Evolutionary conservation across 2,888 invertebrate species (phyloP).

Genomic region (Thereva nobilitata): DNA sequence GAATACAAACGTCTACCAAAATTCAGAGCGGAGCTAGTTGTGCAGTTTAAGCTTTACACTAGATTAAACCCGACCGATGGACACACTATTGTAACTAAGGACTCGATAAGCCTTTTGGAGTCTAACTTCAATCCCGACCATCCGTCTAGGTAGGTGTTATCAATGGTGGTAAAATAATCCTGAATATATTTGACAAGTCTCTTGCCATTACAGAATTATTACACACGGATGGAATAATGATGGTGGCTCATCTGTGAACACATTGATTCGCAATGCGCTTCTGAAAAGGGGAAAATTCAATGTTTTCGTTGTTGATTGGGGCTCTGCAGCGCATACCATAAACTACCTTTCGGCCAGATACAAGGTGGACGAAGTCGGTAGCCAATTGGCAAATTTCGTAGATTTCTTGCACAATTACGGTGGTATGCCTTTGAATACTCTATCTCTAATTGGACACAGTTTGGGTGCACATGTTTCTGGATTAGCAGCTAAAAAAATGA

Average conservation of each 20-base stretch:
- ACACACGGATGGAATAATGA: slow-evolving; percentile 66
- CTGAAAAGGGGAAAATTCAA: slow-evolving; percentile 63
- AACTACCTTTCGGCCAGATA: slow-evolving; percentile 64
- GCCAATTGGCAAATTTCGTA: slow-evolving; percentile 48
- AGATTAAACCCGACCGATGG: not conserved
- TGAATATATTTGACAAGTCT: no score
- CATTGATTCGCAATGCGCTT: slow-evolving; percentile 56
- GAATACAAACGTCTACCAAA: not conserved
- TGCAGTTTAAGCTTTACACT: slow-evolving; percentile 2
- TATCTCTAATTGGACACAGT: slow-evolving; percentile 64
- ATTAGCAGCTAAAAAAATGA: slow-evolving; percentile 62
- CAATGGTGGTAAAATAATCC: not conserved
- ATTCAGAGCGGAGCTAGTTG: not conserved
- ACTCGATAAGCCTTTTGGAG: not conserved
- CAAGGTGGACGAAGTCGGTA: slow-evolving; percentile 47
- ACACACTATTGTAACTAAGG: not conserved
- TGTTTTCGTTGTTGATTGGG: slow-evolving; percentile 67
- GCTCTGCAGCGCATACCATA: slow-evolving; percentile 61
- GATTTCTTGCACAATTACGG: slow-evolving; percentile 58
- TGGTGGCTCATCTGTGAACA: slow-evolving; percentile 57
- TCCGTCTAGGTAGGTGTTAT: slow-evolving; percentile 13
- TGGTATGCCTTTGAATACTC: slow-evolving; percentile 58
- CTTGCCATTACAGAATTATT: slow-evolving; percentile 48
- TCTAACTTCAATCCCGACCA: slow-evolving; percentile 10
- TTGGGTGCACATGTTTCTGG: slow-evolving; percentile 65